Evolutionary conservation across 1,140 invertebrate species (phyloP).

Genomic region (Hylyphantes graminicola): DNA sequence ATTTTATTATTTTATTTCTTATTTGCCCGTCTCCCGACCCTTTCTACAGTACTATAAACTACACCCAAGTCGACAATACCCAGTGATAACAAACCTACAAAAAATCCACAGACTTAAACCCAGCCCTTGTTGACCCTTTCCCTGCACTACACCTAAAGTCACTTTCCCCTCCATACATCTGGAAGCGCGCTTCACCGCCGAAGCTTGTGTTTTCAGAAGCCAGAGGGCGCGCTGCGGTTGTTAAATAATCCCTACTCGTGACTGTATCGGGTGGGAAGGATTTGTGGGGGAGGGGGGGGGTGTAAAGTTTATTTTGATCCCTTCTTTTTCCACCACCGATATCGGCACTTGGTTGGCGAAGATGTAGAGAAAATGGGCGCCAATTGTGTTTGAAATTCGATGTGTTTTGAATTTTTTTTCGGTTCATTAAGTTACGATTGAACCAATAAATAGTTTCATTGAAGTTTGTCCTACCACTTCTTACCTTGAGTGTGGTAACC

Average conservation of each 20-base stretch:
- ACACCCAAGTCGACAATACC: no score
- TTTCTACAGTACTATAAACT: not conserved
- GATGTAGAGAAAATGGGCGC: not conserved
- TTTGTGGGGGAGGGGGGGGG: slow-evolving; percentile 1
- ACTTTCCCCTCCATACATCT: not conserved
- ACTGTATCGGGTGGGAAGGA: slow-evolving; percentile 17
- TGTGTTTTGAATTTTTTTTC: no score
- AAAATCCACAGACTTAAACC: not conserved
- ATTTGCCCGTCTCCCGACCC: not conserved
- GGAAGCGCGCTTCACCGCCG: not conserved
- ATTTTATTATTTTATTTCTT: not conserved
- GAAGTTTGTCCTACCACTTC: no score
- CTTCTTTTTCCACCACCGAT: not conserved
- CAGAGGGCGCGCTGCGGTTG: slow-evolving; percentile 5
- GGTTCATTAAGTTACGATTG: no score
- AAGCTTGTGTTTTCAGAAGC: slow-evolving; percentile 46
- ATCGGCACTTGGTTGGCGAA: not conserved
- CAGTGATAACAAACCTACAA: no score
- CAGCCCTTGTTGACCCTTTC: not conserved
- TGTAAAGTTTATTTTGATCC: not conserved
- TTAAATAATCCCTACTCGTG: slow-evolving; percentile 48
- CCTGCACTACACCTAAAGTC: not conserved
- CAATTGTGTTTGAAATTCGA: not conserved
- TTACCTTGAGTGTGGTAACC: no score
- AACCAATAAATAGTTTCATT: no score